Base-by-base conservation (phyloP, 1,140 invertebrate species). In the Cheumatopsyche charites region DNA sequence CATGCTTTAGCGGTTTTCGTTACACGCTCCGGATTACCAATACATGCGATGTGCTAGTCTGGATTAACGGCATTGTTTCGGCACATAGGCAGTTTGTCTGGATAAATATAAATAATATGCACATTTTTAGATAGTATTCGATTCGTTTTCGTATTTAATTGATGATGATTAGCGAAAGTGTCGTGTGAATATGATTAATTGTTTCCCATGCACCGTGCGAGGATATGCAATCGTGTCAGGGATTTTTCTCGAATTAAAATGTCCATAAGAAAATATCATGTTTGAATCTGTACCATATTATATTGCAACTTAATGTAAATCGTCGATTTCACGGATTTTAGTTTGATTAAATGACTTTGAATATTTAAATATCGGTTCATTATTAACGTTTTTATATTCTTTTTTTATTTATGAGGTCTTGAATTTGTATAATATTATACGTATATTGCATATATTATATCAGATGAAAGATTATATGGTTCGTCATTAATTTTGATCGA, bases 221-320 rank as follows among this genome's bases (percentile, higher is more conserved):
- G 47, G 47, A 52, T 52, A 52, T 9, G 47, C 47, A 52, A 52
- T 52, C n/a, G 47, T 52, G 47, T 52, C 47, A 52, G 15, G 47
- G 47, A 52, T 19, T 52, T 52, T 17, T n/a, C 19, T 52, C 47
- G 47, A 17, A 52, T 52, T 52, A 52, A 52, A 52, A 52, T 15
- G 47, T 15, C 9, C 47, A 17, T 52, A 52, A 52, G 9, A 17
- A 15, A 52, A 17, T 52, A 19, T 19, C 13, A 17, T 17, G 19
- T 52, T 52, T 15, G 15, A n/a, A n/a, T n/a, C n/a, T n/a, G n/a
- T n/a, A n/a, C n/a, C n/a, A n/a, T n/a, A n/a, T n/a, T n/a, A 52
- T 17, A 52, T 52, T 52, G n/a, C 9, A 52, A 52, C 29, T 3
- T 36, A 36, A 4, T 9, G 3, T 9, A 36, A 36, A 36, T 36